Evolutionary conservation across 2,888 invertebrate species (phyloP).

Genomic region (Priocnemis perturbator): DNA sequence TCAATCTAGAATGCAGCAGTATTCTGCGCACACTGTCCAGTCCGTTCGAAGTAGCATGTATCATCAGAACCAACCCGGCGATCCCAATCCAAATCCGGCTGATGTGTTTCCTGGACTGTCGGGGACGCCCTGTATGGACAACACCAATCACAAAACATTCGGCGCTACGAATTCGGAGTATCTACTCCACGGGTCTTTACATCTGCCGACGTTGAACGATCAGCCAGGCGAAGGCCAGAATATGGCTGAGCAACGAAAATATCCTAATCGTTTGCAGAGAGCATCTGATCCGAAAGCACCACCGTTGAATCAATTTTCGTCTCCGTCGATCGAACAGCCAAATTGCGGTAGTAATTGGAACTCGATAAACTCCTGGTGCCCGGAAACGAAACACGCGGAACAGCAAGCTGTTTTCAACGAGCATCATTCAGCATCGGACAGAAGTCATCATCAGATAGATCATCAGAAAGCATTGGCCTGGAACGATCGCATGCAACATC

Average conservation of each 20-base stretch:
- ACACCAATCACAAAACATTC: constrained; percentile 45
- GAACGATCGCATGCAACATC: constrained; percentile 47
- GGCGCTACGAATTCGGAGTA: constrained; percentile 40
- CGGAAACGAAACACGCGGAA: constrained; percentile 47
- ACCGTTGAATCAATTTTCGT: constrained; percentile 47
- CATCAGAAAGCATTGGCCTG: constrained; percentile 38
- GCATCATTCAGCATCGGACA: constrained; percentile 44
- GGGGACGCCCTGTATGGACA: constrained; percentile 40
- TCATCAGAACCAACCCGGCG: constrained; percentile 44
- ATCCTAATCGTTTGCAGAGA: constrained; percentile 41
- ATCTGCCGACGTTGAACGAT: constrained; percentile 40
- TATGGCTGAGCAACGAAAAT: constrained; percentile 49
- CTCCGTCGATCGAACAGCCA: constrained; percentile 52
- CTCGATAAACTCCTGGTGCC: constrained; percentile 47
- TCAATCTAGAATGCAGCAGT: constrained; percentile 45
- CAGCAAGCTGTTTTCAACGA: constrained; percentile 39
- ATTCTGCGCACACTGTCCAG: constrained; percentile 51
- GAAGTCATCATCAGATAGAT: constrained; percentile 50
- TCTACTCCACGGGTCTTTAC: constrained; percentile 47
- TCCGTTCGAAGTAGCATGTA: constrained; percentile 31
- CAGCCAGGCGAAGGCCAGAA: constrained; percentile 42
- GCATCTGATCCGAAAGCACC: constrained; percentile 51
- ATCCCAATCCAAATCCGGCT: constrained; percentile 36
- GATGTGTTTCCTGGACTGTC: constrained; percentile 37
- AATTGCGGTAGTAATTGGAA: constrained; percentile 59